Conservation (phyloP, 2,888 invertebrate species). For the Rapana venosa region DNA sequence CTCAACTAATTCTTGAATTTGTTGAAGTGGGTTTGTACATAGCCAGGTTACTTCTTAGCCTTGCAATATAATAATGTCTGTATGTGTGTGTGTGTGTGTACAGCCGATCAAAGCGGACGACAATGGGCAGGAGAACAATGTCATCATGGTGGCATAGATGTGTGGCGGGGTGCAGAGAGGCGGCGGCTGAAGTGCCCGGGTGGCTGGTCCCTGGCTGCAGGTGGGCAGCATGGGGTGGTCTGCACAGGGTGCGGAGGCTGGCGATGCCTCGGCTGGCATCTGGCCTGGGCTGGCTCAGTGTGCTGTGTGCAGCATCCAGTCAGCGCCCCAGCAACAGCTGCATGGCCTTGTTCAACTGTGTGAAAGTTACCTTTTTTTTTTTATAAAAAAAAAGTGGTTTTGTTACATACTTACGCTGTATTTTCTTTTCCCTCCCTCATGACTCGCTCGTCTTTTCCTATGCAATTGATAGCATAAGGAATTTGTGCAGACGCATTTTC, state of each 20-base stretch:
- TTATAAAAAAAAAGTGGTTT: neutral
- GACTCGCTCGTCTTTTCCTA: conserved; percentile 20
- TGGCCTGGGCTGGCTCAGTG: neutral
- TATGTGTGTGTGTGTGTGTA: conserved; percentile 35
- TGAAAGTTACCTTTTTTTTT: conserved; percentile 12
- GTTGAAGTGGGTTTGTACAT: no score
- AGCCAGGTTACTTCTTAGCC: no score
- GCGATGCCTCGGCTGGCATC: neutral
- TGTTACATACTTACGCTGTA: conserved; percentile 39
- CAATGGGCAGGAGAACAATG: conserved; percentile 65
- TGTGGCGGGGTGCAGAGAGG: neutral
- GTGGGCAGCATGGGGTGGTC: neutral
- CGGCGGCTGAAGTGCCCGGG: neutral
- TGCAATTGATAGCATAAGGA: conserved; percentile 25
- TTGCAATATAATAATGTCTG: no score
- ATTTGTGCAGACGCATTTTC: conserved; percentile 3
- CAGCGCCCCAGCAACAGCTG: neutral
- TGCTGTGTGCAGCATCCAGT: conserved; percentile 1
- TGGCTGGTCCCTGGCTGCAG: neutral
- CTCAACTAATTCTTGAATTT: no score
- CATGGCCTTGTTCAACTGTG: neutral
- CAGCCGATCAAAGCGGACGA: conserved; percentile 63
- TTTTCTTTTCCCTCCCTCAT: neutral
- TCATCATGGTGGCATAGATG: conserved; percentile 53
- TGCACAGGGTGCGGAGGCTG: neutral